These are phyloP conservation scores for Chloroceryle inda DNA, from an alignment of 2,797 vertebrate genomes.

Conservation along the genomic window DNA sequence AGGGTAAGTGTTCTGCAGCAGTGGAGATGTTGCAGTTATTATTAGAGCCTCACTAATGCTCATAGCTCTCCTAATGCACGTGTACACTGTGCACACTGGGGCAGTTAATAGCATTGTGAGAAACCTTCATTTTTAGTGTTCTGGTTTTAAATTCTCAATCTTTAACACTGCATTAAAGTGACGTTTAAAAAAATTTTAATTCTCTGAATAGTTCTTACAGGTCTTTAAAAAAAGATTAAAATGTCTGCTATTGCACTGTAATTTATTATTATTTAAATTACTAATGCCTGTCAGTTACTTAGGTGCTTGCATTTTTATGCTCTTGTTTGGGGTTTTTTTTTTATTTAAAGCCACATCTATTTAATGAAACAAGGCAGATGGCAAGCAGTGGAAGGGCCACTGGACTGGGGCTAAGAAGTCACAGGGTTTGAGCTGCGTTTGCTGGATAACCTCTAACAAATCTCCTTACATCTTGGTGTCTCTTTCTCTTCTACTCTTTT, in stretches of 20 bases:
- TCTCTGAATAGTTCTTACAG: conserved; percentile 6
- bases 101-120: background rate
- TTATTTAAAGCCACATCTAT: background rate
- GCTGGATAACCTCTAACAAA: background rate
- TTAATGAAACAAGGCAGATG: conserved; percentile 32
- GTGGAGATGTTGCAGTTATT: background rate
- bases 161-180: conserved; percentile 1
- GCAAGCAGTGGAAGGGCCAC: background rate
- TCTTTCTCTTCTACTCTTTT: background rate
- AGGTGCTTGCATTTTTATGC: background rate
- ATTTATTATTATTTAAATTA: conserved; percentile 51
- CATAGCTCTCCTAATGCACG: background rate
- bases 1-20: background rate
- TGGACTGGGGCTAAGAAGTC: background rate
- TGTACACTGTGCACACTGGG: fast-evolving
- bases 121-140: background rate
- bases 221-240: conserved; percentile 23
- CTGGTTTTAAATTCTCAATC: background rate
- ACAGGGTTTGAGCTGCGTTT: background rate
- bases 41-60: background rate
- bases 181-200: conserved; percentile 5
- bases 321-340: background rate
- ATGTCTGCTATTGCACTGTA: background rate
- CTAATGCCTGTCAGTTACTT: background rate
- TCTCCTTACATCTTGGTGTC: background rate